Evolutionary conservation across 2,797 vertebrate genomes (phyloP).

Genomic region (Neosilurus mollespiculum): DNA sequence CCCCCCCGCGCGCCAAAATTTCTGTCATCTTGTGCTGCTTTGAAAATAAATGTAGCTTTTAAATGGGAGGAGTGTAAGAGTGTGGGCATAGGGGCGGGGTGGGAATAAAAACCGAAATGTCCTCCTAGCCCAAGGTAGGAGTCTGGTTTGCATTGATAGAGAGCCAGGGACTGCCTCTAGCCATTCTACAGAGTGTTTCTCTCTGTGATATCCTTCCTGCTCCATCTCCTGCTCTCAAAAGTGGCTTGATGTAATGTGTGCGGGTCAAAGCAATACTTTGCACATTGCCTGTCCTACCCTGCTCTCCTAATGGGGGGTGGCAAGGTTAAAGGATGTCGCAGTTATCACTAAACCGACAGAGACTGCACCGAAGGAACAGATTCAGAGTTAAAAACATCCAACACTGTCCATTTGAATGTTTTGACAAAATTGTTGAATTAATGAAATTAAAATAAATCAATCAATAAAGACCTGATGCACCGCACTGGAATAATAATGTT

Average conservation of each 20-base stretch:
- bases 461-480: neutral
- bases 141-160: constrained; percentile 97
- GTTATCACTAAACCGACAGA: constrained; percentile 75
- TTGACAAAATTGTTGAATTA: neutral
- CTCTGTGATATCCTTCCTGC: constrained; percentile 69
- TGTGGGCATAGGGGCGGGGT: constrained; percentile 55
- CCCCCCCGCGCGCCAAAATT: no score
- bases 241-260: constrained; percentile 66
- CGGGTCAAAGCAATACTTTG: constrained; percentile 69
- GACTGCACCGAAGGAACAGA: constrained; percentile 65
- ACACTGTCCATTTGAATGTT: constrained; percentile 18
- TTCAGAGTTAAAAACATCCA: constrained; percentile 65
- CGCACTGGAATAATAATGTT: neutral
- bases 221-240: constrained; percentile 69
- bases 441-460: constrained; percentile 8
- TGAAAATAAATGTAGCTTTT: constrained; percentile 89
- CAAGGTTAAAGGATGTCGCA: constrained; percentile 73
- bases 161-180: constrained; percentile 80
- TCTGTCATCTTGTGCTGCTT: constrained; percentile 72
- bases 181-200: constrained; percentile 71
- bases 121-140: constrained; percentile 85
- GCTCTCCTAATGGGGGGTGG: constrained; percentile 73
- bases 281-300: constrained; percentile 39
- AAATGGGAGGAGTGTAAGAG: constrained; percentile 67
- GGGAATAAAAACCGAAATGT: constrained; percentile 90